Evolutionary conservation across 2,888 invertebrate genomes (phyloP).

Genomic region (Gymnocheta viridis): DNA sequence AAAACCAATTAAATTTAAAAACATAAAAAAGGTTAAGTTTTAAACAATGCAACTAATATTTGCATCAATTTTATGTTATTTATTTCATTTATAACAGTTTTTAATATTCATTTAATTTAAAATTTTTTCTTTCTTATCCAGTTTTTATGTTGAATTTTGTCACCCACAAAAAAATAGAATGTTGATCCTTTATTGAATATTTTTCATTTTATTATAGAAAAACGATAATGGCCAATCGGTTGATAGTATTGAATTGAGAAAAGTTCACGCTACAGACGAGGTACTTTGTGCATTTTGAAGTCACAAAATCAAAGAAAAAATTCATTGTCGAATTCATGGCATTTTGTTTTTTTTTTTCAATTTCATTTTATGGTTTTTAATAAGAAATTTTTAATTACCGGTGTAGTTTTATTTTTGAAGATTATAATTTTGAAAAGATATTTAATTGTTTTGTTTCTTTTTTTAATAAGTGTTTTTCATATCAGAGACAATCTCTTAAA

Average conservation of each 20-base stretch:
- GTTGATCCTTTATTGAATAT: constrained; percentile 57
- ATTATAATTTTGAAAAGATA: constrained; percentile 1
- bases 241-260: constrained; percentile 82
- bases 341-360: constrained; percentile 51
- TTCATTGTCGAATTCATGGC: constrained; percentile 68
- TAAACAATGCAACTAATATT: constrained; percentile 28
- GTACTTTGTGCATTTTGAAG: constrained; percentile 81
- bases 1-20: constrained; percentile 5
- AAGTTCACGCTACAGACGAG: constrained; percentile 83
- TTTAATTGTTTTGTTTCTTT: constrained; percentile 19
- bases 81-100: constrained; percentile 6
- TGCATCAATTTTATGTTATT: constrained; percentile 22
- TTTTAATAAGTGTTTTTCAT: constrained; percentile 70
- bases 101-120: constrained; percentile 12
- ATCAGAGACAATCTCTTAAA: constrained; percentile 57
- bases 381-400: constrained; percentile 43
- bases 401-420: constrained; percentile 44
- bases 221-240: constrained; percentile 82
- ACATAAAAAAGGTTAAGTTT: constrained; percentile 51
- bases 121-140: constrained; percentile 1
- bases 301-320: constrained; percentile 63
- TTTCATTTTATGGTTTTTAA: constrained; percentile 35
- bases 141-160: background rate
- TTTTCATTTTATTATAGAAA: constrained; percentile 80
- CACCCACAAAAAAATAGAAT: constrained; percentile 33